Conservation (phyloP, 2,113 vertebrate species). For the Oostethus manadensis region DNA sequence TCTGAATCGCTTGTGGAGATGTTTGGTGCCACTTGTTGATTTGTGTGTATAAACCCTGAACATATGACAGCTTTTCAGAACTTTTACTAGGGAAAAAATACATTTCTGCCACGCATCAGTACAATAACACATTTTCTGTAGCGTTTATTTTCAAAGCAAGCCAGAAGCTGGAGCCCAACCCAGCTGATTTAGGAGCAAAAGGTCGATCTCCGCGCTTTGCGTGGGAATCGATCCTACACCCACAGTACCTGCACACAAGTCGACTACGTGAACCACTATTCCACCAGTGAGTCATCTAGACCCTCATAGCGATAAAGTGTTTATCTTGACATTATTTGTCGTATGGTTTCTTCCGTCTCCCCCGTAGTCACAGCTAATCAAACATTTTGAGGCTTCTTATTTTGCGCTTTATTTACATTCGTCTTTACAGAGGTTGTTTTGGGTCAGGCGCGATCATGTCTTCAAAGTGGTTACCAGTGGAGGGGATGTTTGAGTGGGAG, state of each 20-base stretch:
- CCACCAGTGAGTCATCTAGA: not conserved
- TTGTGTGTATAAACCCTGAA: no score
- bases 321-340: not conserved
- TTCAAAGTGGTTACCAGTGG: slow-evolving; percentile 55
- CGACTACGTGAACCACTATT: not conserved
- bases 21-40: no score
- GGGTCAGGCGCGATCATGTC: slow-evolving; percentile 44
- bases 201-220: no score
- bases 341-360: slow-evolving; percentile 1
- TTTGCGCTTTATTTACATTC: slow-evolving; percentile 37
- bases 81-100: no score
- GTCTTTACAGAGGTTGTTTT: slow-evolving; percentile 39
- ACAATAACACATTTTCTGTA: no score
- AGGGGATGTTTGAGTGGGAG: slow-evolving; percentile 32
- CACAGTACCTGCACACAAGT: not conserved
- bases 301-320: not conserved
- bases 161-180: no score
- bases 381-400: slow-evolving; percentile 37
- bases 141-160: no score
- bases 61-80: no score
- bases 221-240: no score
- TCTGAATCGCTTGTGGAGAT: no score
- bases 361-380: slow-evolving; percentile 36
- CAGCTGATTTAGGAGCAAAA: no score
- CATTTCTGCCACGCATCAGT: no score